Percentiles rank a stretch among this genome's conserved stretches.
Evolutionary conservation across 2,888 invertebrate genomes (phyloP).

Genomic region (Sinohyriopsis cumingii): DNA sequence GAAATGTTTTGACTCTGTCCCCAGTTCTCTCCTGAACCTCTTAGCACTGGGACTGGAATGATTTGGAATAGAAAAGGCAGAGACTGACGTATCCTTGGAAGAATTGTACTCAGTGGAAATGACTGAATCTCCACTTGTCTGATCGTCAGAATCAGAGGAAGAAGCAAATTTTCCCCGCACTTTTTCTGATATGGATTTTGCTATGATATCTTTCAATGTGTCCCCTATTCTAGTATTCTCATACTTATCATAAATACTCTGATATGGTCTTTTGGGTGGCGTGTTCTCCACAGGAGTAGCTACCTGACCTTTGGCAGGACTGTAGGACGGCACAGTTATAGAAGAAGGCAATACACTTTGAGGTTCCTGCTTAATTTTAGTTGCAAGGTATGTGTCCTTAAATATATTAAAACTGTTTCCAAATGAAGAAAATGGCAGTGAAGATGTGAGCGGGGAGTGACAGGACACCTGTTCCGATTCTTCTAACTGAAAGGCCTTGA

Average conservation of each 20-base stretch:
- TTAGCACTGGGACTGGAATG: conserved; percentile 32
- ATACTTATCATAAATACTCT: conserved; percentile 50
- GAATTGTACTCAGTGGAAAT: conserved; percentile 24
- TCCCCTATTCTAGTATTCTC: conserved; percentile 72
- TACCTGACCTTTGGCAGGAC: conserved; percentile 78
- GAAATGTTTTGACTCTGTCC: conserved; percentile 3
- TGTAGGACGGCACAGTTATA: conserved; percentile 25
- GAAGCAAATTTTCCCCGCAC: conserved; percentile 49
- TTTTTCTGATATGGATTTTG: conserved; percentile 91
- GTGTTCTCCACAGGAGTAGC: conserved; percentile 22
- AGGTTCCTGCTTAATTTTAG: not conserved
- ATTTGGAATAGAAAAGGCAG: conserved; percentile 37
- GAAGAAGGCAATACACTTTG: conserved; percentile 2
- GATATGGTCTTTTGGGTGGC: conserved; percentile 23
- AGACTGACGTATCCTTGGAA: conserved; percentile 28
- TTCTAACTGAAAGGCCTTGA: not conserved
- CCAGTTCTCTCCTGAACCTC: conserved; percentile 39
- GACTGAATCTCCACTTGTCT: conserved; percentile 21
- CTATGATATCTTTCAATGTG: conserved; percentile 89
- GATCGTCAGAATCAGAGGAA: conserved; percentile 18
- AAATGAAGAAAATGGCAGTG: conserved; percentile 11
- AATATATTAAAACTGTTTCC: conserved; percentile 13
- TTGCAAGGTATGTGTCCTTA: not conserved
- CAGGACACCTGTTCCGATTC: not conserved
- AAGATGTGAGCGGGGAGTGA: not conserved